Percentiles rank a stretch among this genome's conserved stretches.
phyloP scores from a whole-genome alignment of 2,113 vertebrate genomes.

The Syngnathus scovelli region DNA sequence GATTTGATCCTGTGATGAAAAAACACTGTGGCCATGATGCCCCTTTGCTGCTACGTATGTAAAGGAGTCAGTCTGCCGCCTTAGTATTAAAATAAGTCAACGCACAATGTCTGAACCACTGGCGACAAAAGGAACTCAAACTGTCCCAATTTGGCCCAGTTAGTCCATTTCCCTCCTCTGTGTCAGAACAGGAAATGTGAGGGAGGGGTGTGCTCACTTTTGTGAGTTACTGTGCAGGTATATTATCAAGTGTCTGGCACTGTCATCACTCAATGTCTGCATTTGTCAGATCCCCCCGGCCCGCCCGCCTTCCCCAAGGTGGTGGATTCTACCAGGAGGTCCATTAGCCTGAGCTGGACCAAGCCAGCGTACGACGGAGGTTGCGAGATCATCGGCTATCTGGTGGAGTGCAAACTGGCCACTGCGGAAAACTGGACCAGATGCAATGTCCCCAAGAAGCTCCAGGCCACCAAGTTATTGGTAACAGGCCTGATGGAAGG shows the following conservation, averaged over 20 bases:
- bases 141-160: neutral
- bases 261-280: neutral
- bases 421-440: conserved; percentile 86
- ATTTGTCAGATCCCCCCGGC: conserved; percentile 86
- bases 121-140: neutral
- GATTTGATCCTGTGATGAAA: neutral
- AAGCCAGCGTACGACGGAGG: conserved; percentile 97
- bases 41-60: too few species aligned
- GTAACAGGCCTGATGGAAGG: conserved; percentile 84
- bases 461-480: conserved; percentile 83
- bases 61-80: too few species aligned
- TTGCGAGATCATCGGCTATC: conserved; percentile 92
- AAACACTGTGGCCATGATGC: neutral
- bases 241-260: neutral
- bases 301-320: conserved; percentile 96
- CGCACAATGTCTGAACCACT: neutral
- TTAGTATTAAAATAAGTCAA: neutral
- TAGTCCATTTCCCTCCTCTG: neutral
- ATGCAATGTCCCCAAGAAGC: conserved; percentile 91
- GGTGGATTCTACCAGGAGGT: conserved; percentile 85
- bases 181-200: neutral
- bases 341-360: conserved; percentile 89
- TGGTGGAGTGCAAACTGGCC: conserved; percentile 86
- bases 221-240: neutral
- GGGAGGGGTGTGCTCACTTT: neutral